A percentile compares a stretch with the other conserved stretches of the same genome.
Conservation (phyloP, 2,797 vertebrate genomes). For the Columba guinea region DNA sequence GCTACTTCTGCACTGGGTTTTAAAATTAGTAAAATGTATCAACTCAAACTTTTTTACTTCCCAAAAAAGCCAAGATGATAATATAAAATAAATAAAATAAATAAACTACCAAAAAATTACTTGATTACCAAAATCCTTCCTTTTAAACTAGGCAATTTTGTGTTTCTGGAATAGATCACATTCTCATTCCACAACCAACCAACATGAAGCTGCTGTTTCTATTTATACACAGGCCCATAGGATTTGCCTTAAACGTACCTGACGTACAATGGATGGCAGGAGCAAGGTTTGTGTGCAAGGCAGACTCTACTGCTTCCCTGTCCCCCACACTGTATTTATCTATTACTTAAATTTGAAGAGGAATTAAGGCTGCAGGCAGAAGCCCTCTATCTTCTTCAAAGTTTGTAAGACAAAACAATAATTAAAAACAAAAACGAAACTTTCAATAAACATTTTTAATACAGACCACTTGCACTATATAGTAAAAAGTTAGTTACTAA, state of each 20-base stretch:
- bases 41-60: not conserved
- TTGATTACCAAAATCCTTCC: not conserved
- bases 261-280: not conserved
- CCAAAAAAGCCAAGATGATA: not conserved
- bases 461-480: not conserved
- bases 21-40: not conserved
- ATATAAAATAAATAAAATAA: not conserved
- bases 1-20: not conserved
- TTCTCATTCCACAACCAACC: not conserved
- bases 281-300: not conserved
- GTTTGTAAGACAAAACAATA: not conserved
- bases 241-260: not conserved
- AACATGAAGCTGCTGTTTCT: not conserved
- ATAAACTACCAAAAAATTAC: not conserved
- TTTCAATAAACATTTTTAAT: not conserved
- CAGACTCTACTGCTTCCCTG: not conserved
- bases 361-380: not conserved
- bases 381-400: not conserved
- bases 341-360: not conserved
- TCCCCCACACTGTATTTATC: not conserved
- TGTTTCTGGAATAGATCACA: not conserved
- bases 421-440: not conserved
- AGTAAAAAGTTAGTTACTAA: not conserved
- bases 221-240: not conserved
- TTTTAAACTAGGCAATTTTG: not conserved